These are phyloP conservation scores for Polymixis flavicincta DNA, from an alignment of 2,888 invertebrate species.

Conservation along the genomic window DNA sequence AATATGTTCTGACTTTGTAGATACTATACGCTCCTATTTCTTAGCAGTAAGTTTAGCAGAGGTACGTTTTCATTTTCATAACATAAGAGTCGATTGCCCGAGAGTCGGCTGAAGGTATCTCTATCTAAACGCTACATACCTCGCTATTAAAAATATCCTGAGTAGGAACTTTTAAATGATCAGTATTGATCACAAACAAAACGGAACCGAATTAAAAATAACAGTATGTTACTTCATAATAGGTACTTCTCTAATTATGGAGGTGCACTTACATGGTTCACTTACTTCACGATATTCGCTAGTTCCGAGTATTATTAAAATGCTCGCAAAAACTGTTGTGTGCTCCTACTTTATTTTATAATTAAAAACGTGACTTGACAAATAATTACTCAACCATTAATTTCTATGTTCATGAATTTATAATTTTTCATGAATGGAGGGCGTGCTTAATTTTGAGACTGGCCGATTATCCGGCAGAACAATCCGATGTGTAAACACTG, in stretches of 20 bases:
- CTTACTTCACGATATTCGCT: constrained; percentile 1
- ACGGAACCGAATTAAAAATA: too few relatives aligned
- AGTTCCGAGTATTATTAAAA: constrained; percentile 14
- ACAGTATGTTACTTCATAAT: not conserved
- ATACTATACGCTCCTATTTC: not conserved
- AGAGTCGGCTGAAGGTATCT: not conserved
- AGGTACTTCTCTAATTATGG: not conserved
- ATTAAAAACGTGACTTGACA: constrained; percentile 73
- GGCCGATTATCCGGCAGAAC: constrained; percentile 83
- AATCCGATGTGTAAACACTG: constrained; percentile 87
- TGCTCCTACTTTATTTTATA: constrained; percentile 32
- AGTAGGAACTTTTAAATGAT: not conserved
- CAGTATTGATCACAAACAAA: not conserved
- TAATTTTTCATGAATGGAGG: constrained; percentile 78
- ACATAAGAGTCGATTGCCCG: not conserved
- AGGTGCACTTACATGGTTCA: not conserved
- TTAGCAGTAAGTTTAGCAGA: not conserved
- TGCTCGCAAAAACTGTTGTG: constrained; percentile 6
- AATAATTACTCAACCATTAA: constrained; percentile 55
- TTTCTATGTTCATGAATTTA: constrained; percentile 56
- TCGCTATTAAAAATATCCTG: not conserved
- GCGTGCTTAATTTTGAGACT: constrained; percentile 83
- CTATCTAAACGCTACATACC: not conserved
- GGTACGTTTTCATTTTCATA: not conserved
- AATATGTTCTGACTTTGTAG: not conserved